Base-by-base conservation (phyloP, 2,888 invertebrate species). In the Rhagium mordax region DNA sequence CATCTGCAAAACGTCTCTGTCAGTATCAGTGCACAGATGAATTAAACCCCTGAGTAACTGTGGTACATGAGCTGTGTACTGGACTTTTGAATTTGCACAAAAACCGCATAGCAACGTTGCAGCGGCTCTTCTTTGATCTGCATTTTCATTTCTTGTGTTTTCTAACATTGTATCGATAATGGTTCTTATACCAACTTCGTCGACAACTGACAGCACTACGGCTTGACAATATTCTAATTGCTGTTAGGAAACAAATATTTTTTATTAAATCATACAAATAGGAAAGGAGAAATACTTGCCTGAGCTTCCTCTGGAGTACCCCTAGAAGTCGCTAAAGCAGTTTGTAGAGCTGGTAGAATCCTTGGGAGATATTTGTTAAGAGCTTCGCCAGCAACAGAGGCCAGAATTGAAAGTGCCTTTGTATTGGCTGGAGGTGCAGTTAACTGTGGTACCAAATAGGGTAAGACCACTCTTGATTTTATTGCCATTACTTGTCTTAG, bases 401-500 rank as follows among this genome's bases (percentile, higher is more conserved):
- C 96, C 78, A 99, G 90, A 84, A 98, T 96, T 0, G 98, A 96
- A 69, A 99, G 89, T 0, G 98, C 98, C 88, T 96, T 95, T 13
- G 98, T 96, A 89, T 98, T 97, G 6, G 96, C 95, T 18, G 97
- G 97, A 5, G 93, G 91, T 6, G 94, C 92, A 0, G 97, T 98
- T 84, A 99, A 89, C 89, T 98, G 95, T 3, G 99, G 99, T 74
- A 99, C 95, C 75, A 99, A 91, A 88, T 98, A 98, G 0, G 99
- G 99, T 79, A 99, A 89, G 69, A 99, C 98, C 0, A 97, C 98
- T 80, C 96, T 92, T 0, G 98, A 97, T 89, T 98, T 99, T 71
- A 98, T 96, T 13, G 96, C 94, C 97, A 99, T 98, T 49, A 99
- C 96, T 91, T 98, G 98, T 72, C 96, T 93, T 79, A 99, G 90